phyloP scores from a whole-genome alignment of 2,113 vertebrate species.

The Catharus bicknelli region DNA sequence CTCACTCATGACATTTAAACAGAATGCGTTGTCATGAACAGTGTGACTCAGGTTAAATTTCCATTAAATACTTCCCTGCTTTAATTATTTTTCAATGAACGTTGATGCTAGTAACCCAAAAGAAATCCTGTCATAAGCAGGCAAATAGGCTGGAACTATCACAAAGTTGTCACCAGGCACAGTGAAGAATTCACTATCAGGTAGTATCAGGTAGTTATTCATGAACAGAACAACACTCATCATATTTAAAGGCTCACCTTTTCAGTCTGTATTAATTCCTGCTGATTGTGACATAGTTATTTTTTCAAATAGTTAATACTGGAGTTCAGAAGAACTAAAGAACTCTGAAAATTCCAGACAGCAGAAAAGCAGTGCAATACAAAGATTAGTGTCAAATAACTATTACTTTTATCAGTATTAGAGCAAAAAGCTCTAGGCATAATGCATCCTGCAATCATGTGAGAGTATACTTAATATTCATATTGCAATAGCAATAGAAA shows the following conservation, averaged over 20 bases:
- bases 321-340: neutral
- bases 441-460: neutral
- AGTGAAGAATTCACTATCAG: neutral
- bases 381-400: neutral
- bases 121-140: neutral
- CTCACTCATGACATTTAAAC: neutral
- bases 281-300: neutral
- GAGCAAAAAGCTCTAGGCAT: neutral
- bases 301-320: neutral
- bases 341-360: neutral
- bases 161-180: neutral
- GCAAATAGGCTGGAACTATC: neutral
- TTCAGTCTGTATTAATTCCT: neutral
- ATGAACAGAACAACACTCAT: neutral
- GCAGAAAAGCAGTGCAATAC: neutral
- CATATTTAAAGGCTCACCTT: neutral
- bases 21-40: fast-evolving
- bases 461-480: neutral
- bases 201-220: neutral
- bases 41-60: neutral
- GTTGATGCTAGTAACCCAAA: neutral
- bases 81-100: neutral
- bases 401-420: neutral
- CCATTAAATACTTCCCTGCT: neutral
- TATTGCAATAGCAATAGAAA: neutral